Percentiles rank a stretch among this genome's conserved stretches.
Conservation (phyloP, 2,888 invertebrate species). For the Aphidius colemani region DNA sequence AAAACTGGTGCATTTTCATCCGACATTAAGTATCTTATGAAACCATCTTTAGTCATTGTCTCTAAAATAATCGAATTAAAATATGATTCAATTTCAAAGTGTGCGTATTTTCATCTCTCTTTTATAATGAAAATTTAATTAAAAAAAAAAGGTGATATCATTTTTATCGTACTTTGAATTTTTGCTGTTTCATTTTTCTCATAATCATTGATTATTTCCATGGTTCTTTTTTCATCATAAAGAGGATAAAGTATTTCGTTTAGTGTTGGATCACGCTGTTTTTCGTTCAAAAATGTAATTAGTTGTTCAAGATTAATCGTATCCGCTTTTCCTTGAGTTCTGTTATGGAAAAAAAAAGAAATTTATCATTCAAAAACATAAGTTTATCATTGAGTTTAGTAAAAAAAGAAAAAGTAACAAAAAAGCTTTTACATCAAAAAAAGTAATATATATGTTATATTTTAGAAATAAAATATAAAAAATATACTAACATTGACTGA, state of each 20-base stretch:
- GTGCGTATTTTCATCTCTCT: not conserved
- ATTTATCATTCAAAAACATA: no score
- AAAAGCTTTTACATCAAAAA: not conserved
- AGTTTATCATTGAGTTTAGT: not conserved
- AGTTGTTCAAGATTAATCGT: conserved; percentile 85
- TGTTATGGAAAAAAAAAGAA: conserved; percentile 57
- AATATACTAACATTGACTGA: conserved; percentile 82
- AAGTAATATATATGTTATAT: not conserved
- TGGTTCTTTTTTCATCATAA: conserved; percentile 91
- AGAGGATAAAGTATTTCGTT: conserved; percentile 98
- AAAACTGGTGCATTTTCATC: conserved; percentile 99
- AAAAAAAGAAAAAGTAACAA: conserved; percentile 2
- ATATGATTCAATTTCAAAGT: no score
- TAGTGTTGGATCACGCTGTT: conserved; percentile 95
- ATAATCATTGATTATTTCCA: conserved; percentile 91
- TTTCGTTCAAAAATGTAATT: conserved; percentile 92
- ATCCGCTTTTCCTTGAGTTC: conserved; percentile 88
- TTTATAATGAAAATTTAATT: not conserved
- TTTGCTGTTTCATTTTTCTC: conserved; percentile 82
- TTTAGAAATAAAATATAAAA: not conserved
- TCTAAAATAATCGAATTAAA: conserved; percentile 61
- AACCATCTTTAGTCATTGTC: conserved; percentile 89
- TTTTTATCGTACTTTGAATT: conserved; percentile 66
- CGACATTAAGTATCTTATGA: conserved; percentile 98
- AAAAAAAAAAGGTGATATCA: not conserved